Conservation (phyloP, 2,888 invertebrate species). For the Vandiemenella viatica region DNA sequence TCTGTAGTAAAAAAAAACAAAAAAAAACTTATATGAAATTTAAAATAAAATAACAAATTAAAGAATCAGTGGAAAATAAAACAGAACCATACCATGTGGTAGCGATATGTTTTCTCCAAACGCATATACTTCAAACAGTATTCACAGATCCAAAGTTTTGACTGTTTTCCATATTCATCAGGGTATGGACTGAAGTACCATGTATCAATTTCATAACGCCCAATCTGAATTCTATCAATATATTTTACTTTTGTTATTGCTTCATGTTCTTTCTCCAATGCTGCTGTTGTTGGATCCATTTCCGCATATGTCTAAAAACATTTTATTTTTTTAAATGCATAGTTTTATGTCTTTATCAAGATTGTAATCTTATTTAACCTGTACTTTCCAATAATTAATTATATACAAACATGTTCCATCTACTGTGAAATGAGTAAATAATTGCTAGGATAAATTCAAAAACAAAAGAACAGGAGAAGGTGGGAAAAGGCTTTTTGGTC, state of each 20-base stretch:
- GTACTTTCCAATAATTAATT: no score
- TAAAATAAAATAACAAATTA: no score
- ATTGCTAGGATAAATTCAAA: no score
- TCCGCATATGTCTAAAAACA: slow-evolving; percentile 61
- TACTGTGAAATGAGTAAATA: no score
- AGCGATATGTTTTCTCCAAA: slow-evolving; percentile 76
- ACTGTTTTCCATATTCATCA: slow-evolving; percentile 86
- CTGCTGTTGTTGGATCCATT: slow-evolving; percentile 96
- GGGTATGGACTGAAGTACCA: slow-evolving; percentile 99
- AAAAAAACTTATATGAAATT: no score
- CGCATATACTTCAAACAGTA: slow-evolving; percentile 95
- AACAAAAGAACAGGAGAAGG: no score
- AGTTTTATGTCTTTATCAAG: no score
- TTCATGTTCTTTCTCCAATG: slow-evolving; percentile 88
- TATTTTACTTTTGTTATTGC: slow-evolving; percentile 92
- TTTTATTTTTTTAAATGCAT: neutral
- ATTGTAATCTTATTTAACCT: no score
- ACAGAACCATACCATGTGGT: slow-evolving; percentile 46
- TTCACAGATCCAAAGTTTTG: slow-evolving; percentile 89
- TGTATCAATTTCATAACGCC: slow-evolving; percentile 88
- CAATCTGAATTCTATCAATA: slow-evolving; percentile 86
- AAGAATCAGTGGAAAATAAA: no score
- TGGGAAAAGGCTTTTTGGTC: no score
- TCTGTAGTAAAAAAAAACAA: slow-evolving; percentile 35
- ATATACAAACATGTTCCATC: no score